Evolutionary conservation across 1,140 invertebrate genomes (phyloP).

Genomic region (Drosophila subpulchrella): DNA sequence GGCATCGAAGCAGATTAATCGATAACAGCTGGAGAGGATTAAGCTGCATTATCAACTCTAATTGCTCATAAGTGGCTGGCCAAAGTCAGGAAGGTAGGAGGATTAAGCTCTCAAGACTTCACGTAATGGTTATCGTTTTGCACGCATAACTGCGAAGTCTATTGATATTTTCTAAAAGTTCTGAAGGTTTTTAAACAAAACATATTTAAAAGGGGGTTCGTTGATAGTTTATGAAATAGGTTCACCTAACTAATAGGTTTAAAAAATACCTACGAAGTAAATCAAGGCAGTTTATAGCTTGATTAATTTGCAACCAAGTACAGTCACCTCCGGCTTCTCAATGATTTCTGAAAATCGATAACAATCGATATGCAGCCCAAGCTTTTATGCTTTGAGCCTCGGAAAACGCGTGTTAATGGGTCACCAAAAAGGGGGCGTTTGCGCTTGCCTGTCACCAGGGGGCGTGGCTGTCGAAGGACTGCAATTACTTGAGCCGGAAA

Average conservation of each 20-base stretch:
- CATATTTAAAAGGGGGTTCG: too few species aligned
- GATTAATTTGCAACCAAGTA: background rate
- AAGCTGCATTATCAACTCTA: conserved; percentile 6
- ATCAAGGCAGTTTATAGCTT: too few species aligned
- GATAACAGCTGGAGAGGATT: conserved; percentile 11
- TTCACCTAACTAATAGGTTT: too few species aligned
- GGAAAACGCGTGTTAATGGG: conserved; percentile 29
- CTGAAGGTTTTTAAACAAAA: background rate
- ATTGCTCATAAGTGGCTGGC: conserved; percentile 23
- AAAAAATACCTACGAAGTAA: too few species aligned
- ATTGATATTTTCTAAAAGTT: background rate
- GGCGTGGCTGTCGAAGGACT: conserved; percentile 31
- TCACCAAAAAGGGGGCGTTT: background rate
- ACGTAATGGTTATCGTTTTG: background rate
- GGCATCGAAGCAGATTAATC: conserved; percentile 14
- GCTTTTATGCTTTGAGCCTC: conserved; percentile 5
- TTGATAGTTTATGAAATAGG: too few species aligned
- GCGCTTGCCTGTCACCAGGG: background rate
- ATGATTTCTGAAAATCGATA: conserved; percentile 27
- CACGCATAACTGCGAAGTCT: background rate
- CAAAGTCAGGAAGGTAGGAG: background rate
- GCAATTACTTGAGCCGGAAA: conserved; percentile 74
- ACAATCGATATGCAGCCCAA: conserved; percentile 10
- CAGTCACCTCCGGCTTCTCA: background rate
- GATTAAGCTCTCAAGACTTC: background rate